Conservation (phyloP, 2,113 vertebrate species). For the Mus pahari region DNA sequence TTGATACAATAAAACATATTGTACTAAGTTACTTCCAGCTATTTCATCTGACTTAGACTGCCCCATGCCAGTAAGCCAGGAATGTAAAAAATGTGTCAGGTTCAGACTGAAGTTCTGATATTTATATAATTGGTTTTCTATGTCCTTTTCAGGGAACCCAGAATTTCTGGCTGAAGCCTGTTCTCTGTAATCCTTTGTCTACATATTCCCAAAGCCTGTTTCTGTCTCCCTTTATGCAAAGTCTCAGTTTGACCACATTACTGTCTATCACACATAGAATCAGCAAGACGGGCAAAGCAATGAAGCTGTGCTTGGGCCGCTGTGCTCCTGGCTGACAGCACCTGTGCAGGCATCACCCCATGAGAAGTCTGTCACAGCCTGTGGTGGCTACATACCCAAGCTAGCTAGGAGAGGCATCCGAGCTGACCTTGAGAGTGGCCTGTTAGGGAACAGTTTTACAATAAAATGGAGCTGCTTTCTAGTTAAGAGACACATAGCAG, state of each 20-base stretch:
- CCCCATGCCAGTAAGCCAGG: not conserved
- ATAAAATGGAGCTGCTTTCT: not conserved
- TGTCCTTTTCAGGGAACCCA: not conserved
- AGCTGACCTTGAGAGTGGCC: not conserved
- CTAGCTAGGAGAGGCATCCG: not conserved
- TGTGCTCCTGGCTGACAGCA: not conserved
- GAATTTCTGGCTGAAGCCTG: not conserved
- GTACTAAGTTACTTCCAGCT: slow-evolving; percentile 14
- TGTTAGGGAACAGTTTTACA: slow-evolving; percentile 25
- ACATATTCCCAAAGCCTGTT: not conserved
- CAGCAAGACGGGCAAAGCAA: not conserved
- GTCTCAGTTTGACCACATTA: not conserved
- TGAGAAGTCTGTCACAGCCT: not conserved
- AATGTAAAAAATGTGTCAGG: slow-evolving; percentile 14
- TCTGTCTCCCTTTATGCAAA: not conserved
- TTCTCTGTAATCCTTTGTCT: slow-evolving; percentile 8
- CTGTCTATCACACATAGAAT: not conserved
- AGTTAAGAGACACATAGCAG: not conserved
- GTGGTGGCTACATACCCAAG: not conserved
- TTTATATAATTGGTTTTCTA: not conserved
- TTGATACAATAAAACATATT: slow-evolving; percentile 21
- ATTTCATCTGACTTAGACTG: slow-evolving; percentile 5
- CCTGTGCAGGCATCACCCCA: not conserved
- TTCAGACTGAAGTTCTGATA: not conserved
- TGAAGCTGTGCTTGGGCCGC: not conserved